Evolutionary conservation across 1,140 invertebrate species (phyloP), one percentile per base, ranked within the genome.

Genomic region (Lamellibrachia luymesi): DNA sequence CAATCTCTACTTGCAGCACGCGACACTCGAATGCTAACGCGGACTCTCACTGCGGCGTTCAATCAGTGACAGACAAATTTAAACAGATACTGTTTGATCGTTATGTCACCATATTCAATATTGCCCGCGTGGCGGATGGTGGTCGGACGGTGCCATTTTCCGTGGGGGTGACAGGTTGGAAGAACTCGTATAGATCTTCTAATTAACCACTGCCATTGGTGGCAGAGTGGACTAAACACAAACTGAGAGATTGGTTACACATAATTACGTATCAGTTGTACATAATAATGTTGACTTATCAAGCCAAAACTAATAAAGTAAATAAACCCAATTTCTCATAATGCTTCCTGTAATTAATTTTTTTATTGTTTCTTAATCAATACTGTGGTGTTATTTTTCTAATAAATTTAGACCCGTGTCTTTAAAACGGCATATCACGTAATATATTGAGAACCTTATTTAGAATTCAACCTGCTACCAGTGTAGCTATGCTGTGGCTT

Each of bases 31-130:
- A 80, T 2, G 64, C 8, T 80, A 10, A 10, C 64, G 25, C 64
- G 64, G 13, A 17, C 8, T 10, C 64, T 80, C 64, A 80, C 64
- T 80, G 64, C 64, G 64, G 64, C 64, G 13, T 80, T 80, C 64
- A 80, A 80, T 80, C 64, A 80, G 64, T 4, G 64, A 17, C 64
- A 10, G 64, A 80, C 64, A 80, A 10, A 80, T 80, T 80, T 80
- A 80, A 80, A 80, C 64, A 22, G 64, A 80, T 80, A 80, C 64
- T 80, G 64, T 80, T 80, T 80, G 64, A 80, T 80, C 13, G 64
- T 80, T 80, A 80, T 80, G 64, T 80, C 64, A 80, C 64, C 64
- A 80, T 80, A 80, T 80, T 80, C 64, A 80, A 80, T 80, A 80
- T 17, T 80, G 17, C 13, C 64, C 64, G 64, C 64, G 17, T 80